These are phyloP conservation scores for Illadopsis cleaveri DNA, from an alignment of 2,113 vertebrate species.

Conservation along the genomic window DNA sequence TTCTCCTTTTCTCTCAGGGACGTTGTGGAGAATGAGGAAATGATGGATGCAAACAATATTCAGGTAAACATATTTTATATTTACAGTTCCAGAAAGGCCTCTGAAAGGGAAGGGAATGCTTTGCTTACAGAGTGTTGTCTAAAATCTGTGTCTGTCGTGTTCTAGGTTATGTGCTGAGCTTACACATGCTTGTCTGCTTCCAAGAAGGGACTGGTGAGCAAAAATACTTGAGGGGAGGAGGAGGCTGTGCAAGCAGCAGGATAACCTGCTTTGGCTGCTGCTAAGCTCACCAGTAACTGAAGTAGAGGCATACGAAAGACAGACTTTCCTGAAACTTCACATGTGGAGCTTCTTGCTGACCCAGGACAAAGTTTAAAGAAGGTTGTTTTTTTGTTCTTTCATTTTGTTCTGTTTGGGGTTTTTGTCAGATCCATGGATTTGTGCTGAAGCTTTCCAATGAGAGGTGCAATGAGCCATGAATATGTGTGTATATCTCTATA, in stretches of 20 bases:
- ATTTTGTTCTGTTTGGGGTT: fast-evolving
- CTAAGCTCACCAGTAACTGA: neutral
- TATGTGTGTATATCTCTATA: fast-evolving
- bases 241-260: neutral
- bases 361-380: neutral
- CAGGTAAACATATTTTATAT: neutral
- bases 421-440: neutral
- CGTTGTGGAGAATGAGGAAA: neutral
- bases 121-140: neutral
- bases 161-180: neutral
- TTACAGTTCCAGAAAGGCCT: neutral
- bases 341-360: neutral
- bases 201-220: neutral
- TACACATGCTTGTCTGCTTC: neutral
- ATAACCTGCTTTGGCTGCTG: neutral
- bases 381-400: neutral
- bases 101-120: neutral
- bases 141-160: neutral
- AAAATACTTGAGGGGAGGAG: neutral
- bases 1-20: neutral
- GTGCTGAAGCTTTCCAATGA: neutral
- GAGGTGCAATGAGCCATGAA: neutral
- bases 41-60: slow-evolving; percentile 45
- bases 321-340: neutral
- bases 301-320: neutral